Evolutionary conservation across 2,113 vertebrate species (phyloP), one percentile per base, ranked within the genome.

Genomic region (Nothobranchius furzeri): DNA sequence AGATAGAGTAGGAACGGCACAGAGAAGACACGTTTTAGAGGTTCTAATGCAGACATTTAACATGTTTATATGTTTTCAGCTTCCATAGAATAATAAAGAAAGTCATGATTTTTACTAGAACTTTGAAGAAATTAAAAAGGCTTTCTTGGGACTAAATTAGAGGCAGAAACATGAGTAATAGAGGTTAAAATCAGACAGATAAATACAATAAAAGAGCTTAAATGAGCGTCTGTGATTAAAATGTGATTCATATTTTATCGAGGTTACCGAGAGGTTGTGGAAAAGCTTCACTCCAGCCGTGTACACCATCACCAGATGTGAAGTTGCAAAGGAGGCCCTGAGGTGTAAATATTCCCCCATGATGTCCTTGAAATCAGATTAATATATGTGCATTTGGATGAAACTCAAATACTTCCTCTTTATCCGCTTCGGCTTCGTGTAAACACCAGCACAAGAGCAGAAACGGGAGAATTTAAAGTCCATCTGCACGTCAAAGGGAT

Each of bases 221-320:
- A 52, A 54, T 20, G 6, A 72, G 43, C 49, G 17, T 48, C n/a
- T 68, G 45, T 17, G 30, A 14, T 66, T 54, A 58, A 78, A 69
- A 64, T 81, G 48, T 10, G 1, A 37, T 35, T 62, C 46, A 60
- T 4, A 20, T 60, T 42, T 73, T 2, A 7, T 43, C 40, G 20
- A 46, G 76, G 70, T 73, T 50, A 43, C 40, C 13, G 24, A 56
- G 50, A 68, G 51, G 70, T 75, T 52, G 12, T 54, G 35, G 68
- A 62, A 43, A 45, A 46, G 30, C 30, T 72, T 60, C 60, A 51
- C 65, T 60, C 71, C 4, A 64, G 35, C 6, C 20, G 14, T 67
- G 25, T 42, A 40, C 55, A 47, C 17, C 52, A 60, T 2, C 1
- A 52, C 20, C 48, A 56, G 60, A 71, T 70, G 4, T 36, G 43